These are phyloP conservation scores for Sebastes matsubarae DNA, from an alignment of 2,797 vertebrate genomes.

Conservation along the genomic window DNA sequence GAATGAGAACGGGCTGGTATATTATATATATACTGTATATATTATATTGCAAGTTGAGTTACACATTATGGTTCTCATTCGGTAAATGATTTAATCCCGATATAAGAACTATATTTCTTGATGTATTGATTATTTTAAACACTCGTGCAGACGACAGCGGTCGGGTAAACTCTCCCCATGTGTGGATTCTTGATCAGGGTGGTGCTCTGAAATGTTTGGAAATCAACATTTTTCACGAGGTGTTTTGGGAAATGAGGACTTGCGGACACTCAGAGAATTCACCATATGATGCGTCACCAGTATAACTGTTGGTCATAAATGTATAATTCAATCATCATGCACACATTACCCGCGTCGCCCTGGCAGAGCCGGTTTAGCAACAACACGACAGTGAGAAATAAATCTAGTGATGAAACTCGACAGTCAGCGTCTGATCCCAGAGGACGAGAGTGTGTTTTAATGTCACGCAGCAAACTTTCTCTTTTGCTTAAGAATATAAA, in stretches of 20 bases:
- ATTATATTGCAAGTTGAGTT: neutral
- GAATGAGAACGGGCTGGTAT: no score
- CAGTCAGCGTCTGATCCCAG: neutral
- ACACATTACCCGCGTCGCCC: neutral
- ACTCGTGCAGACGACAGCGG: fast-evolving
- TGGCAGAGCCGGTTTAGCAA: neutral
- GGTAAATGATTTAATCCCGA: neutral
- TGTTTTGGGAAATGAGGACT: slow-evolving; percentile 8
- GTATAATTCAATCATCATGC: neutral
- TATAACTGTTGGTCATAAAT: neutral
- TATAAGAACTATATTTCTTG: neutral
- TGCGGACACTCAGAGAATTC: neutral
- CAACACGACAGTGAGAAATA: neutral
- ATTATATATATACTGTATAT: no score
- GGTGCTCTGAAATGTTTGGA: neutral
- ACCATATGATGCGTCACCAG: neutral
- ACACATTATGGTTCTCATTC: neutral
- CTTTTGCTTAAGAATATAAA: neutral
- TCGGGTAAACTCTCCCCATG: neutral
- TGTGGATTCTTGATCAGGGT: neutral
- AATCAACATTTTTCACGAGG: slow-evolving; percentile 3
- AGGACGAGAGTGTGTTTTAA: neutral
- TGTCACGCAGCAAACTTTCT: neutral
- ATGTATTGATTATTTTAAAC: no score
- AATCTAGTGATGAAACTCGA: slow-evolving; percentile 15